phyloP scores from a whole-genome alignment of 2,113 vertebrate genomes.

The Gobiocypris rarus region DNA sequence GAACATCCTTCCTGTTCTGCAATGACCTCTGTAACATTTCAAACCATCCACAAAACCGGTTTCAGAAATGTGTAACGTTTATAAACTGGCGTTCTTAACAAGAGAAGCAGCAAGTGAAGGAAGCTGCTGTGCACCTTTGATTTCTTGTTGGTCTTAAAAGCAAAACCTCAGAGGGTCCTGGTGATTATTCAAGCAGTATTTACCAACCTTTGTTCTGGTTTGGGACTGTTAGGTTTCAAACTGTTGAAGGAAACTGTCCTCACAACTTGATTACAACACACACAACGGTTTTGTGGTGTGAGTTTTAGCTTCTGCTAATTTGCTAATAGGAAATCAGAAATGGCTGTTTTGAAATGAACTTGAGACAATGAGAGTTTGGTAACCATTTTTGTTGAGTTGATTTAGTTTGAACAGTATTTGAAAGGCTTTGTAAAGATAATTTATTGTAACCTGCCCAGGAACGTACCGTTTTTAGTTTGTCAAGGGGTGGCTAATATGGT shows the following conservation, averaged over 20 bases:
- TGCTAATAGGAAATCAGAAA: constrained; percentile 50
- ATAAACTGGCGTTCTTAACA: neutral
- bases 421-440: neutral
- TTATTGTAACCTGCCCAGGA: neutral
- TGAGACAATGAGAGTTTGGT: constrained; percentile 4
- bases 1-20: constrained; percentile 11
- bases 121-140: neutral
- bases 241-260: constrained; percentile 52
- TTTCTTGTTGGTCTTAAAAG: neutral
- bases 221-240: constrained; percentile 36
- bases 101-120: constrained; percentile 21
- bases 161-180: neutral
- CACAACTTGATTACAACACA: constrained; percentile 49
- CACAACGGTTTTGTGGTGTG: constrained; percentile 58
- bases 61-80: neutral
- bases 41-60: neutral
- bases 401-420: neutral
- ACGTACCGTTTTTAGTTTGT: neutral
- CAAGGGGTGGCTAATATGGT: neutral
- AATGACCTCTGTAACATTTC: neutral
- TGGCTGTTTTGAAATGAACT: neutral
- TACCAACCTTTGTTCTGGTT: constrained; percentile 21
- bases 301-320: constrained; percentile 47
- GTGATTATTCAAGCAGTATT: neutral
- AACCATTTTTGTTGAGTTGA: neutral